A percentile compares a stretch with the other conserved stretches of the same genome.
These are phyloP conservation scores for Lagria hirta DNA, from an alignment of 2,888 invertebrate species.

Conservation along the genomic window DNA sequence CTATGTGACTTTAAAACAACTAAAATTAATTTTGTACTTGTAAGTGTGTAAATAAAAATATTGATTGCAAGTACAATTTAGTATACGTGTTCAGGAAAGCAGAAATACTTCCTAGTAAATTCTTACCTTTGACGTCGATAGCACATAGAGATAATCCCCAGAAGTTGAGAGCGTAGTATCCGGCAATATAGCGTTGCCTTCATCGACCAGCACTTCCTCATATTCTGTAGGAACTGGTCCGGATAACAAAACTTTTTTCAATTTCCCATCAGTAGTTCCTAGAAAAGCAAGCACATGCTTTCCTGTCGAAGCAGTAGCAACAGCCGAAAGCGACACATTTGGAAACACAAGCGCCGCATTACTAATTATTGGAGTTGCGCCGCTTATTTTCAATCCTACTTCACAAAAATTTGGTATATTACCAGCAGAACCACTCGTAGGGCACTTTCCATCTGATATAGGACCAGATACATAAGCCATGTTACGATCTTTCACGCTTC, in stretches of 20 bases:
- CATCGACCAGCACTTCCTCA: conserved; percentile 81
- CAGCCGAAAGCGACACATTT: conserved; percentile 77
- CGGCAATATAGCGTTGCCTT: conserved; percentile 76
- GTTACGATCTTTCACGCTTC: conserved; percentile 87
- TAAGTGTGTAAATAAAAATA: conserved; percentile 1
- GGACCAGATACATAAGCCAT: conserved; percentile 90
- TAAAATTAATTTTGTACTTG: too few relatives aligned
- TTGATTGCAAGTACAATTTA: background rate
- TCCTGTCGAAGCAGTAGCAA: conserved; percentile 85
- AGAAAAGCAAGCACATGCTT: conserved; percentile 92
- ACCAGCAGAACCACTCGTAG: conserved; percentile 81
- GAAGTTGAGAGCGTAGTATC: conserved; percentile 85
- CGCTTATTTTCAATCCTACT: conserved; percentile 89
- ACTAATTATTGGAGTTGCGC: conserved; percentile 79
- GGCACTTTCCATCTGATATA: conserved; percentile 89
- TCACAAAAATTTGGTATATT: conserved; percentile 92
- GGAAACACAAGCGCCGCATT: conserved; percentile 76
- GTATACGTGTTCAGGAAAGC: background rate
- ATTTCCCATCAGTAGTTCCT: conserved; percentile 80
- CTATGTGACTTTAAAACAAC: too few relatives aligned
- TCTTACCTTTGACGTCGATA: conserved; percentile 75
- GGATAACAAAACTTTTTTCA: conserved; percentile 83
- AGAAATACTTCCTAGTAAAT: too few relatives aligned
- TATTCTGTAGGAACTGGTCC: conserved; percentile 78
- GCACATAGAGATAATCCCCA: conserved; percentile 81